Conservation (phyloP, 2,888 invertebrate genomes). For the Drosophila mettleri region DNA sequence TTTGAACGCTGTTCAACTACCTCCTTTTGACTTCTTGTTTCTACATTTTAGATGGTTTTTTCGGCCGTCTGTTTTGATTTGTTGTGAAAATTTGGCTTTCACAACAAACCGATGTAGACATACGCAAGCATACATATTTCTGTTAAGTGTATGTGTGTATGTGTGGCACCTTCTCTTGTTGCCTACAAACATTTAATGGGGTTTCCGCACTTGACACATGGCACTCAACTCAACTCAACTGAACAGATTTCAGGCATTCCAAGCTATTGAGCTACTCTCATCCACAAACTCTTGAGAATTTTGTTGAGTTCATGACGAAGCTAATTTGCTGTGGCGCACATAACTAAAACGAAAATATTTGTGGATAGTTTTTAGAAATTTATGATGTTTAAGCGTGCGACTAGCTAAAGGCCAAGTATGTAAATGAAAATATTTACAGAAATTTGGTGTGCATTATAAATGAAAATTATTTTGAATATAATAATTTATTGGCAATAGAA, state of each 20-base stretch:
- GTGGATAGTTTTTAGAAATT: constrained; percentile 11
- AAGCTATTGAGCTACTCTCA: constrained; percentile 44
- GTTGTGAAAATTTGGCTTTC: constrained; percentile 77
- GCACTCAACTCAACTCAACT: constrained; percentile 20
- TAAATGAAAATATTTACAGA: not conserved
- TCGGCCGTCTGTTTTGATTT: constrained; percentile 70
- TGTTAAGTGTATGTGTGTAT: constrained; percentile 14
- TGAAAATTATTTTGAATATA: not conserved
- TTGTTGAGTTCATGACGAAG: constrained; percentile 38
- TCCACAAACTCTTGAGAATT: constrained; percentile 28
- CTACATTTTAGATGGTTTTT: constrained; percentile 53
- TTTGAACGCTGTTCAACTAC: constrained; percentile 36
- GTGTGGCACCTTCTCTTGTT: constrained; percentile 43
- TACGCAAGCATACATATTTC: constrained; percentile 1
- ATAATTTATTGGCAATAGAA: not conserved
- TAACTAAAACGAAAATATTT: constrained; percentile 20
- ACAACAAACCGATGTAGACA: constrained; percentile 62
- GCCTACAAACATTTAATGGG: constrained; percentile 70
- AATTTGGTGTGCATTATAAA: not conserved
- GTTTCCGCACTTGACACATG: constrained; percentile 74
- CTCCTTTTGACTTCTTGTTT: constrained; percentile 27
- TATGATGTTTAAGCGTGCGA: not conserved
- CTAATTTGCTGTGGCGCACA: constrained; percentile 27
- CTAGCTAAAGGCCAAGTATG: not conserved
- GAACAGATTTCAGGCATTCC: constrained; percentile 40